Conservation (phyloP, 2,888 invertebrate genomes). For the Drosophila pseudotakahashii region DNA sequence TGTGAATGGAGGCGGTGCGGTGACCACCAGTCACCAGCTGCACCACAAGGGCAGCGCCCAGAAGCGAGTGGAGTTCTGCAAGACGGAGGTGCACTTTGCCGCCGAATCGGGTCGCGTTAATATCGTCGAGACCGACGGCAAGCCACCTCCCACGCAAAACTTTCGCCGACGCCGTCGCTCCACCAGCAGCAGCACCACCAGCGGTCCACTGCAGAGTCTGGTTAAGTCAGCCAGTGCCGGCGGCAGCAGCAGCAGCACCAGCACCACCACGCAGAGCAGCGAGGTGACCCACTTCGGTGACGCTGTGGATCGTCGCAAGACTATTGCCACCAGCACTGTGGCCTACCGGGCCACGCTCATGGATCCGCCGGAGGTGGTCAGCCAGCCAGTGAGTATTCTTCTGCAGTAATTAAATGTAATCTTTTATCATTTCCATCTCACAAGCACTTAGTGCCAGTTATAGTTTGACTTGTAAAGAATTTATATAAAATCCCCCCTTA, state of each 20-base stretch:
- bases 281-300: slow-evolving; percentile 88
- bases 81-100: slow-evolving; percentile 94
- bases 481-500: too few species aligned
- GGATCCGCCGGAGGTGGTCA: slow-evolving; percentile 63
- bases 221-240: slow-evolving; percentile 80
- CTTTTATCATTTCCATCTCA: too few species aligned
- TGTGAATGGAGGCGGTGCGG: slow-evolving; percentile 77
- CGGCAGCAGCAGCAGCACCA: slow-evolving; percentile 17
- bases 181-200: slow-evolving; percentile 83
- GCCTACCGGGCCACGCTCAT: slow-evolving; percentile 76
- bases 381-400: slow-evolving; percentile 43
- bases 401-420: too few species aligned
- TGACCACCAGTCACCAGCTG: slow-evolving; percentile 34
- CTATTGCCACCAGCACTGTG: slow-evolving; percentile 68
- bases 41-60: slow-evolving; percentile 80
- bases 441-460: too few species aligned
- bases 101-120: slow-evolving; percentile 94
- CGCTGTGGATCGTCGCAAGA: slow-evolving; percentile 66
- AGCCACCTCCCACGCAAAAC: slow-evolving; percentile 93
- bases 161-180: slow-evolving; percentile 89
- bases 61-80: slow-evolving; percentile 92
- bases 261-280: slow-evolving; percentile 16
- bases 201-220: slow-evolving; percentile 81
- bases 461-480: too few species aligned
- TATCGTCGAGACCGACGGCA: slow-evolving; percentile 94